Base-by-base conservation (phyloP, 2,113 vertebrate genomes). In the Dipodomys stephensi region DNA sequence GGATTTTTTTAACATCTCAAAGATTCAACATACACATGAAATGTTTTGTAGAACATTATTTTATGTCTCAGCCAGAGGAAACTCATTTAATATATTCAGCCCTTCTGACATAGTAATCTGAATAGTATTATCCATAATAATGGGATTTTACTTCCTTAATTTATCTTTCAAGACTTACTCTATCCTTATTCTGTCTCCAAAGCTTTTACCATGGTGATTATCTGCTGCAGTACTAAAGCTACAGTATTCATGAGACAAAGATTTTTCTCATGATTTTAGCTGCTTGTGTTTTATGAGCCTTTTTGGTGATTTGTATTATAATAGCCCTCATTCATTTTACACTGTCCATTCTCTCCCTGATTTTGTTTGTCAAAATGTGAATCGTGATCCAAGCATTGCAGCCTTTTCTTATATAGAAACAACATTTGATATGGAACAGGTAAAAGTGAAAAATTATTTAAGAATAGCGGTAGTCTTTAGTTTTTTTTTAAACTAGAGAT, bases 71-170 rank as follows among this genome's bases (percentile, higher is more conserved):
- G 2, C 16, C 95, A 95, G 22, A 95, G n/a, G 39, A 73, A 96
- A 74, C 7, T 89, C 92, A 0, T 95, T 72, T 90, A 96, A 97
- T 92, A 95, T 96, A 96, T 96, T 96, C 76, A 93, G 1, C 4
- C 27, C 5, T 92, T 62, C 32, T 96, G 72, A 81, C 84, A 90
- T 76, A 13, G 67, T 94, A 94, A 94, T 95, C 83, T 97, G 28
- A 81, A 93, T 68, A 94, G 28, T 90, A 95, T 96, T 96, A 95
- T 72, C 71, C 87, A 92, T 86, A 96, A 95, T 88, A 97, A 97
- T 96, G 49, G 92, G 49, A 96, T 97, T 97, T 97, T 90, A 73
- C 19, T 94, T 93, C 87, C 87, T 92, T 96, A 96, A 80, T 96
- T 92, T 95, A 90, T 95, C 95, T 97, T 97, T 78, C 67, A 96